Evolutionary conservation across 2,888 invertebrate species (phyloP), one percentile per base, ranked within the genome.

Genomic region (Tethea ocularis): DNA sequence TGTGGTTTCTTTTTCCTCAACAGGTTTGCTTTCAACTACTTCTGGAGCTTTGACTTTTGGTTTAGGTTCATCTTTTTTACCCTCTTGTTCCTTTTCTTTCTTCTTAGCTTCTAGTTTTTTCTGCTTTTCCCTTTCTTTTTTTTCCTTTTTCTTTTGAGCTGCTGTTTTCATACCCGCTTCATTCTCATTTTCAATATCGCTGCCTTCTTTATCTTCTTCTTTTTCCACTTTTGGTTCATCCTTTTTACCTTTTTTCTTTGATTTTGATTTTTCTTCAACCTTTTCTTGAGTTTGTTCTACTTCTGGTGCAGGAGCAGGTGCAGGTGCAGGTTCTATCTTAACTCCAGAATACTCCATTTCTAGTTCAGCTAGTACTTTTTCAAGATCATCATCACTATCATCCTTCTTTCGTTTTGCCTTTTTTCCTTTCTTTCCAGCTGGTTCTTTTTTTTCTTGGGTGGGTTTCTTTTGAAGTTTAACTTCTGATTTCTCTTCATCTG

Each of bases 131-230:
- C 96, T 94, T 85, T 97, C 97, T 74, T 97, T 97, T 76, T 97
- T 98, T 74, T 97, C 97, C 77, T 97, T 97, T 78, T 97, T 97
- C 89, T 98, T 98, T 80, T 97, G 97, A 1, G 97, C 97, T 5
- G 97, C 96, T 15, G 96, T 95, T 89, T 97, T 97, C 15, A 97
- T 94, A 0, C 96, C 95, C 20, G 91, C 86, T 63, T 94, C 95
- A 68, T 94, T 93, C 62, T 93, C 95, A 68, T 94, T 93, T 62
- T 93, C 94, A 68, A 94, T 94, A 51, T 93, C 94, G 74, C 92
- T 91, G 2, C 86, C 93, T 52, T 85, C 88, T 60, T 88, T 93
- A 51, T 88, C 89, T 7, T 65, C 69, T 60, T 86, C 86, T 61
- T 80, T 79, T 53, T 83, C 84, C 58, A 62, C 63, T 65, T 83